These are phyloP conservation scores for Latrodectus geometricus DNA, from an alignment of 1,140 invertebrate genomes.

Conservation along the genomic window DNA sequence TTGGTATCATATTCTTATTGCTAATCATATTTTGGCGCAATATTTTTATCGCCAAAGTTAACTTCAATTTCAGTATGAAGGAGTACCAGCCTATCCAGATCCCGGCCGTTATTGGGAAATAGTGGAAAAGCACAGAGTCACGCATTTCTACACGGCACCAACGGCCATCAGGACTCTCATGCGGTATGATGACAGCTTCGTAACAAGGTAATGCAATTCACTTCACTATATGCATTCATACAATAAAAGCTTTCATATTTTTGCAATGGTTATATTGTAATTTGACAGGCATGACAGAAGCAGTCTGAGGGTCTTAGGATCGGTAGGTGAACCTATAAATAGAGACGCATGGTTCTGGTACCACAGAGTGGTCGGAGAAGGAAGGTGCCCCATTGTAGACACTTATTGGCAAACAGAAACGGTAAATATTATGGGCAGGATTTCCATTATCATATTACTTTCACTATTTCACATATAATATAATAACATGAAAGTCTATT, in stretches of 20 bases:
- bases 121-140: constrained; percentile 93
- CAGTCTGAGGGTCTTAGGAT: constrained; percentile 86
- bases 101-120: constrained; percentile 89
- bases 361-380: constrained; percentile 83
- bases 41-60: too few species aligned
- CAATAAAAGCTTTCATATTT: background rate
- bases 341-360: constrained; percentile 99
- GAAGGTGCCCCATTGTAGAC: constrained; percentile 87
- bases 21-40: too few species aligned
- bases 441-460: too few species aligned
- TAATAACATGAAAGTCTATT: too few species aligned
- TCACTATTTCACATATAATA: too few species aligned
- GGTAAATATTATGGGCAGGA: constrained; percentile 14
- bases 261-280: background rate
- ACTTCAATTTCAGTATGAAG: constrained; percentile 84
- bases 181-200: constrained; percentile 79
- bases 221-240: background rate
- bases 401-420: constrained; percentile 99
- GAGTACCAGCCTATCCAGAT: constrained; percentile 88
- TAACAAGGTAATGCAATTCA: constrained; percentile 69
- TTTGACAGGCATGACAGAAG: constrained; percentile 73
- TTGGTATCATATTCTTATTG: too few species aligned
- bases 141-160: constrained; percentile 97
- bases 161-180: constrained; percentile 97
- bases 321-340: constrained; percentile 97